A percentile compares a stretch with the other conserved stretches of the same genome.
These are phyloP conservation scores for Steatornis caripensis DNA, from an alignment of 2,113 vertebrate genomes.

Conservation along the genomic window DNA sequence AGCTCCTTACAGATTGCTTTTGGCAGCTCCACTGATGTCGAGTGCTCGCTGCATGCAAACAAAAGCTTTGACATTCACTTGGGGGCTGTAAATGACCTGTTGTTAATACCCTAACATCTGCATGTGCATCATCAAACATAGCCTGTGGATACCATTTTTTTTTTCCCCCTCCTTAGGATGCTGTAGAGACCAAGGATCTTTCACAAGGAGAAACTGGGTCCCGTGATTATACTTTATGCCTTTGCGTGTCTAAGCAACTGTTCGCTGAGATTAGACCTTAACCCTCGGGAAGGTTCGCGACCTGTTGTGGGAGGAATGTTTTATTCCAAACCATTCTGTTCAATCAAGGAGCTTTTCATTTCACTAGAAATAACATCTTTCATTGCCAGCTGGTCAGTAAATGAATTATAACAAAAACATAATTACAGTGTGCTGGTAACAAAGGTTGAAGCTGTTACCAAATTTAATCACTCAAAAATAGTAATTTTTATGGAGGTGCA, in stretches of 20 bases:
- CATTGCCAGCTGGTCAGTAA: background rate
- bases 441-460: background rate
- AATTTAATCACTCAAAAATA: background rate
- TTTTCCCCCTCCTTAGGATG: background rate
- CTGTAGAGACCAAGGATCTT: background rate
- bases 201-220: background rate
- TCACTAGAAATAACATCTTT: background rate
- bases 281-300: background rate
- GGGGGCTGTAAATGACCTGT: conserved; percentile 9
- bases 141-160: background rate
- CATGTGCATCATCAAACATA: background rate
- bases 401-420: background rate
- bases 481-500: background rate
- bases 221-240: background rate
- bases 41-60: conserved; percentile 32
- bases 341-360: background rate
- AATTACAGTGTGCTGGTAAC: background rate
- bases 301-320: background rate
- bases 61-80: conserved; percentile 23
- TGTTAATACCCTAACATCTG: background rate
- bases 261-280: background rate
- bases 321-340: background rate
- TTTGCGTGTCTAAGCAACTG: background rate
- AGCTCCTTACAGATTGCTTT: background rate
- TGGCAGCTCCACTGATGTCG: conserved; percentile 33